Evolutionary conservation across 2,888 invertebrate species (phyloP).

Genomic region (Drosophila nr. perissopoda): DNA sequence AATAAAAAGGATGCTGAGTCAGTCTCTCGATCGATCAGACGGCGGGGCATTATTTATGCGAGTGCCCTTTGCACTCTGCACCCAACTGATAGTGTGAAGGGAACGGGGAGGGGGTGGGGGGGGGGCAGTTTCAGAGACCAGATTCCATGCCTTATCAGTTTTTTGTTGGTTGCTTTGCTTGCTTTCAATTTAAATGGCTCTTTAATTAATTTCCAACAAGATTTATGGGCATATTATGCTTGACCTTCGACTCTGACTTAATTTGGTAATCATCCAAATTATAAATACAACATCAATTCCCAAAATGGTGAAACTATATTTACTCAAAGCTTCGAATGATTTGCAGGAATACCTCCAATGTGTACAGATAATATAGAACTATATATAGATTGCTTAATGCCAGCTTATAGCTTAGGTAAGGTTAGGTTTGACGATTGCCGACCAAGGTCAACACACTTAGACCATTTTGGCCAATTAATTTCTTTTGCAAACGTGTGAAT

Average conservation of each 20-base stretch:
- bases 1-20: slow-evolving; percentile 43
- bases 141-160: slow-evolving; percentile 31
- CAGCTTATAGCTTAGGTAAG: neutral
- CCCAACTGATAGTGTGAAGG: slow-evolving; percentile 1
- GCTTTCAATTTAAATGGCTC: slow-evolving; percentile 56
- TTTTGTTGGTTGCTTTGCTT: slow-evolving; percentile 9
- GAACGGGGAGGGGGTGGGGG: neutral
- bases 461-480: neutral
- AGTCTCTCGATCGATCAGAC: slow-evolving; percentile 6
- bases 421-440: neutral
- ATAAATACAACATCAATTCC: neutral
- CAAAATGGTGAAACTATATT: neutral
- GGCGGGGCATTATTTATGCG: slow-evolving; percentile 40
- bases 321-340: neutral
- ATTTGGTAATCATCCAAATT: slow-evolving; percentile 2
- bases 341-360: neutral
- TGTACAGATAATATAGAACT: neutral
- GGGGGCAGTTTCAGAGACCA: neutral
- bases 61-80: slow-evolving; percentile 33
- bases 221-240: slow-evolving; percentile 56
- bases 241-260: slow-evolving; percentile 14
- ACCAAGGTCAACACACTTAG: neutral
- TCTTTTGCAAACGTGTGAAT: neutral
- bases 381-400: neutral
- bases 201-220: slow-evolving; percentile 72